These are phyloP conservation scores for Cosmia trapezina DNA, from an alignment of 2,888 invertebrate species.

Conservation along the genomic window DNA sequence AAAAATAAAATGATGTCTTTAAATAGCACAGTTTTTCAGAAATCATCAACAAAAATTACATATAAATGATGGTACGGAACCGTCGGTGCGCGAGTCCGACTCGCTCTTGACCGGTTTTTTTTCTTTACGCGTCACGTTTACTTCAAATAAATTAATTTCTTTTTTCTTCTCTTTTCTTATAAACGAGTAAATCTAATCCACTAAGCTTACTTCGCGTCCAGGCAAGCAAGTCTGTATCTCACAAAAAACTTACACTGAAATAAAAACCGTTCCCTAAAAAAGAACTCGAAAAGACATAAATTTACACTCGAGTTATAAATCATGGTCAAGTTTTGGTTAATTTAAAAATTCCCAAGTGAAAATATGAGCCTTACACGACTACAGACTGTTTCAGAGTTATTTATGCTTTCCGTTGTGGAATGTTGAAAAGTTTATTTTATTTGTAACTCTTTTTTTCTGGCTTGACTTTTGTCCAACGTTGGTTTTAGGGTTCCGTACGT, in stretches of 20 bases:
- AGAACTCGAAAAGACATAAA: slow-evolving; percentile 25
- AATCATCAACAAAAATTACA: too few relatives aligned
- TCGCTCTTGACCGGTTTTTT: too few relatives aligned
- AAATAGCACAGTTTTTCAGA: too few relatives aligned
- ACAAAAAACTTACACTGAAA: background rate
- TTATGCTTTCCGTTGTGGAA: slow-evolving; percentile 36
- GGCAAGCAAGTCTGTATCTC: background rate
- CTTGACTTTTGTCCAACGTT: background rate
- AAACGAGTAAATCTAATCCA: background rate
- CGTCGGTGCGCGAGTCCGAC: too few relatives aligned
- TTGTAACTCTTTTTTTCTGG: slow-evolving; percentile 4
- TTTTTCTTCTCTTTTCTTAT: background rate
- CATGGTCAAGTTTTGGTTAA: slow-evolving; percentile 46
- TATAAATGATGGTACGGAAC: too few relatives aligned
- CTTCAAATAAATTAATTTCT: too few relatives aligned
- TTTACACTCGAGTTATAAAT: slow-evolving; percentile 36
- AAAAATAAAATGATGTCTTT: too few relatives aligned
- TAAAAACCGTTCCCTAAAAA: background rate
- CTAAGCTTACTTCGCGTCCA: background rate
- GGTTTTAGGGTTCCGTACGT: too few relatives aligned
- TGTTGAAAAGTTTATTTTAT: slow-evolving; percentile 22
- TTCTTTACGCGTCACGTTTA: too few relatives aligned
- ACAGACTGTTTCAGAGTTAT: slow-evolving; percentile 28
- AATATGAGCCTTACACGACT: slow-evolving; percentile 30
- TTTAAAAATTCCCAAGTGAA: slow-evolving; percentile 33